These are phyloP conservation scores for Acanthopleura granulata DNA, from an alignment of 2,888 invertebrate species.

Conservation along the genomic window DNA sequence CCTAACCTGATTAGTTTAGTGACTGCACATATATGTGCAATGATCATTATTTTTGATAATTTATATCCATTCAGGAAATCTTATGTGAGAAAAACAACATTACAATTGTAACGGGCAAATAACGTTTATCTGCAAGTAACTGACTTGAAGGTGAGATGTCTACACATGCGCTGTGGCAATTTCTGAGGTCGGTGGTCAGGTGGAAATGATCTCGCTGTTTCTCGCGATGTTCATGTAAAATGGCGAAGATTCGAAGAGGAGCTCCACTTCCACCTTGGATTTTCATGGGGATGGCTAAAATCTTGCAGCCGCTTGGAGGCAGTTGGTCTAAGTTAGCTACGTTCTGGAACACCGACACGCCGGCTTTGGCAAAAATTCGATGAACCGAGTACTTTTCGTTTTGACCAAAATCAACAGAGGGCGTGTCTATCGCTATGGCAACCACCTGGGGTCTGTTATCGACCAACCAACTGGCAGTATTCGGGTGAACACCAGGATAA, in stretches of 20 bases:
- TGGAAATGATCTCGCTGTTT: neutral
- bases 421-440: neutral
- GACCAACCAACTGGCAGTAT: slow-evolving; percentile 5
- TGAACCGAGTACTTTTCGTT: neutral
- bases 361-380: neutral
- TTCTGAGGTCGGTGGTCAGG: neutral
- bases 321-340: neutral
- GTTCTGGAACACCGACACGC: neutral
- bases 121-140: too few relatives aligned
- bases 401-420: slow-evolving; percentile 9
- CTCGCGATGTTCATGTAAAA: slow-evolving; percentile 6
- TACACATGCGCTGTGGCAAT: neutral
- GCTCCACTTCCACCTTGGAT: neutral
- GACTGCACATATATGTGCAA: too few relatives aligned
- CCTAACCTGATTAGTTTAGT: too few relatives aligned
- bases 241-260: slow-evolving; percentile 6
- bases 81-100: too few relatives aligned
- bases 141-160: too few relatives aligned
- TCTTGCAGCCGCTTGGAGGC: neutral
- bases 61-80: too few relatives aligned
- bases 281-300: slow-evolving; percentile 17
- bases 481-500: neutral
- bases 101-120: too few relatives aligned
- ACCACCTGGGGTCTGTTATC: slow-evolving; percentile 10
- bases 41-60: too few relatives aligned